These are phyloP conservation scores for Drosophila repletoides DNA, from an alignment of 1,140 invertebrate species.

Conservation along the genomic window DNA sequence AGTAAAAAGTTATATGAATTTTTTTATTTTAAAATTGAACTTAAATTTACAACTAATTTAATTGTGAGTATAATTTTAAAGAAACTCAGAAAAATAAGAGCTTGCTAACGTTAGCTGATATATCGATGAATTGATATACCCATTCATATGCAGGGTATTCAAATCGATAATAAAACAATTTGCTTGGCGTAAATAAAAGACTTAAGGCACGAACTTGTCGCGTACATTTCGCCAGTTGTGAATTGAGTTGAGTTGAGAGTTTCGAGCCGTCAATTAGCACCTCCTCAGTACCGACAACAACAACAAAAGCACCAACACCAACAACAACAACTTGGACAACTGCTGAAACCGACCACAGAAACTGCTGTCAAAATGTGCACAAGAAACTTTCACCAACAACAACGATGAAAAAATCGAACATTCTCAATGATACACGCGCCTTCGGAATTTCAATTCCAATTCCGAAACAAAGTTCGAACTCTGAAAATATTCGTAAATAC, in stretches of 20 bases:
- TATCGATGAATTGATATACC: too few relatives aligned
- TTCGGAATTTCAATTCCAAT: constrained; percentile 18
- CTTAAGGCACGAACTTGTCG: constrained; percentile 65
- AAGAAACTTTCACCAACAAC: constrained; percentile 57
- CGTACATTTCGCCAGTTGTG: constrained; percentile 6
- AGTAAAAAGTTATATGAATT: too few relatives aligned
- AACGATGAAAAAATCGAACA: constrained; percentile 41
- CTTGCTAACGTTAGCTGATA: too few relatives aligned
- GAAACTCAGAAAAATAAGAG: too few relatives aligned
- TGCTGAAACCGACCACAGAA: constrained; percentile 7
- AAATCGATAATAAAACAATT: too few relatives aligned
- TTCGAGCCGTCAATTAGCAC: constrained; percentile 33
- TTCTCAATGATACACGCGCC: constrained; percentile 56
- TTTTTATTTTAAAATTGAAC: too few relatives aligned
- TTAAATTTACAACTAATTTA: too few relatives aligned
- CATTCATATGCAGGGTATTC: too few relatives aligned
- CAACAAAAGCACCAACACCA: too few relatives aligned
- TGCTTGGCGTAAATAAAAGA: constrained; percentile 51
- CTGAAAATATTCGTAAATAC: neutral
- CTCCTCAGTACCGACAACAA: too few relatives aligned
- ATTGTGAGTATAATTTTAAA: too few relatives aligned
- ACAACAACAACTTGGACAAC: constrained; percentile 11
- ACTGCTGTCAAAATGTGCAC: neutral
- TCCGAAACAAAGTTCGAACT: neutral
- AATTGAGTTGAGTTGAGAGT: neutral